A percentile compares a stretch with the other conserved stretches of the same genome.
phyloP scores from a whole-genome alignment of 2,888 invertebrate species.

The Pantelozetes paolii region DNA sequence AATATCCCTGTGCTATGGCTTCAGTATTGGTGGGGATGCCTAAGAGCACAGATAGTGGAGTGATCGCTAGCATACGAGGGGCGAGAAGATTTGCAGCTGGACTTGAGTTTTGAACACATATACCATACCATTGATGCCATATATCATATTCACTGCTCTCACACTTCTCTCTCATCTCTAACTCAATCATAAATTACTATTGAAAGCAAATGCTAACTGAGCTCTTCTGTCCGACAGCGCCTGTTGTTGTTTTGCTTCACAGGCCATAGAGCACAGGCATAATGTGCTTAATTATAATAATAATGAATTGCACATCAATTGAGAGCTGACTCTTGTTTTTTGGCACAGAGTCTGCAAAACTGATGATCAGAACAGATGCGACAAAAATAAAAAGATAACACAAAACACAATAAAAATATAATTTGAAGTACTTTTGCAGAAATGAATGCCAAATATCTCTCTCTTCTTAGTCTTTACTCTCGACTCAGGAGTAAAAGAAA shows the following conservation, averaged over 20 bases:
- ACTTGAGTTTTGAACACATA: not conserved
- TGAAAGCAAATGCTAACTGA: not conserved
- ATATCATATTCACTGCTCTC: slow-evolving; percentile 2
- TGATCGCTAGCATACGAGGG: not conserved
- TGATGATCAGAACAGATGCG: not conserved
- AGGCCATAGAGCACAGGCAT: not conserved
- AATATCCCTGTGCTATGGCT: slow-evolving; percentile 18
- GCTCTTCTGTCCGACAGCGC: too few species aligned
- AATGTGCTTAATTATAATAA: not conserved
- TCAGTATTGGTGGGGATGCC: not conserved
- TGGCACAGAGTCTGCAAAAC: not conserved
- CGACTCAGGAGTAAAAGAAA: not conserved
- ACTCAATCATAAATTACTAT: not conserved
- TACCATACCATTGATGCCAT: not conserved
- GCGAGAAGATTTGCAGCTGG: slow-evolving; percentile 14
- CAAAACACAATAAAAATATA: not conserved
- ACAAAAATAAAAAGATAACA: not conserved
- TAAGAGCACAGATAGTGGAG: not conserved
- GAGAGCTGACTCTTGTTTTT: not conserved
- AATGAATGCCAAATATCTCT: not conserved
- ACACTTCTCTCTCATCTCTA: slow-evolving; percentile 8
- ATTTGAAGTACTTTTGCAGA: too few species aligned
- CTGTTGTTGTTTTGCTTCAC: not conserved
- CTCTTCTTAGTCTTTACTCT: not conserved
- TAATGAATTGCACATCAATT: not conserved